Conservation (phyloP, 2,797 vertebrate species). For the Orestias chungarensis region DNA sequence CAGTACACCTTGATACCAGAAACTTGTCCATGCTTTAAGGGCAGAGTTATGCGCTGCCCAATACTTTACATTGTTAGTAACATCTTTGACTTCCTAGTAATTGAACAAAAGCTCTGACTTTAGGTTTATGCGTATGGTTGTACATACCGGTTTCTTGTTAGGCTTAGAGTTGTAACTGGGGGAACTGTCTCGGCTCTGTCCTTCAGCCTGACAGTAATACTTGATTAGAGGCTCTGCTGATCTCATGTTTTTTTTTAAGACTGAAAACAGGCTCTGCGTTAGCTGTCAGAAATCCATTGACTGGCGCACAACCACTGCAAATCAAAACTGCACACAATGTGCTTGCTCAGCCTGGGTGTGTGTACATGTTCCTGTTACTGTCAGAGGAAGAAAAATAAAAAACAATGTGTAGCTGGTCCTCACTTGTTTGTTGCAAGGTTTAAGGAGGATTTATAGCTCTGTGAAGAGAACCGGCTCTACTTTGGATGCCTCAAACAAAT, state of each 20-base stretch:
- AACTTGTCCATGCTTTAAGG: neutral
- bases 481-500: slow-evolving; percentile 1
- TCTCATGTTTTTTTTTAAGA: slow-evolving; percentile 26
- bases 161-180: slow-evolving; percentile 24
- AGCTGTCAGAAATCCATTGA: slow-evolving; percentile 35
- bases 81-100: slow-evolving; percentile 1
- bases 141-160: slow-evolving; percentile 23
- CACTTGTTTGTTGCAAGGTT: slow-evolving; percentile 8
- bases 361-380: slow-evolving; percentile 27
- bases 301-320: slow-evolving; percentile 3
- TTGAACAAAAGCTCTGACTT: neutral
- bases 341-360: slow-evolving; percentile 14
- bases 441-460: slow-evolving; percentile 10
- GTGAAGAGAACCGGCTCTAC: neutral
- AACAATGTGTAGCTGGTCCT: neutral
- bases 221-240: slow-evolving; percentile 45
- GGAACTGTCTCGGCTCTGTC: slow-evolving; percentile 27
- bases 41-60: slow-evolving; percentile 3
- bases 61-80: neutral
- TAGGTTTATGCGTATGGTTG: slow-evolving; percentile 7
- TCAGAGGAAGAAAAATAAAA: slow-evolving; percentile 12
- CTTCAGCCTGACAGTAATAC: slow-evolving; percentile 40
- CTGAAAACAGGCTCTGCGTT: slow-evolving; percentile 33
- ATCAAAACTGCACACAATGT: slow-evolving; percentile 10
- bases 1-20: neutral